Evolutionary conservation across 2,113 vertebrate genomes (phyloP).

Genomic region (Centropus bengalensis): DNA sequence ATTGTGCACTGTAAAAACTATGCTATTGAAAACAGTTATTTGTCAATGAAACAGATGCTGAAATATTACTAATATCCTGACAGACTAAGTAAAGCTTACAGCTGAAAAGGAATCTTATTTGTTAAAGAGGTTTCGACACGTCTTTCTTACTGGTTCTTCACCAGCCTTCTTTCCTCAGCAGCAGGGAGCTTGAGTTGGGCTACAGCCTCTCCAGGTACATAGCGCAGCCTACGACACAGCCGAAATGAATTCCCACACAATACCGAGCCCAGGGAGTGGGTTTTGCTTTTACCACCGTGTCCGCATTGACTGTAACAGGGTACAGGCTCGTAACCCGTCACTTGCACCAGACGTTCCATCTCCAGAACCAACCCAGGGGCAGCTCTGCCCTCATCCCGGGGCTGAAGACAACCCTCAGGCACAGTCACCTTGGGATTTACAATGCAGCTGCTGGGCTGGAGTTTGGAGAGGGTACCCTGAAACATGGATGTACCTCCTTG

Average conservation of each 20-base stretch:
- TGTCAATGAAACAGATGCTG: constrained; percentile 1
- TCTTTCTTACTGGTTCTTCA: not conserved
- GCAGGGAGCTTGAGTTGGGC: not conserved
- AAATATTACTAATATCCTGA: not conserved
- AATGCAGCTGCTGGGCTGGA: not conserved
- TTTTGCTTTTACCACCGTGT: not conserved
- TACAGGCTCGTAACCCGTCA: not conserved
- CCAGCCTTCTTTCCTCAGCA: not conserved
- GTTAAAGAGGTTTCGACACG: not conserved
- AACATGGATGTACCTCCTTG: not conserved
- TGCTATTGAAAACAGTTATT: not conserved
- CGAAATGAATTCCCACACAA: not conserved
- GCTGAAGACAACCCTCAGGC: not conserved
- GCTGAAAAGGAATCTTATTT: not conserved
- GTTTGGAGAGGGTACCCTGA: not conserved
- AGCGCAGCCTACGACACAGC: not conserved
- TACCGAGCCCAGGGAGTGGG: not conserved
- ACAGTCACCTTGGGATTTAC: not conserved
- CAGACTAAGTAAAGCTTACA: not conserved
- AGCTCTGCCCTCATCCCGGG: not conserved
- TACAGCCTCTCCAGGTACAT: not conserved
- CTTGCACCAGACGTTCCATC: not conserved
- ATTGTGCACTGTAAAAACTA: not conserved
- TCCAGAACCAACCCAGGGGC: not conserved
- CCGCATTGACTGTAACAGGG: no score